These are phyloP conservation scores for Steinernema feltiae DNA, from an alignment of 1,140 invertebrate species.

Conservation along the genomic window DNA sequence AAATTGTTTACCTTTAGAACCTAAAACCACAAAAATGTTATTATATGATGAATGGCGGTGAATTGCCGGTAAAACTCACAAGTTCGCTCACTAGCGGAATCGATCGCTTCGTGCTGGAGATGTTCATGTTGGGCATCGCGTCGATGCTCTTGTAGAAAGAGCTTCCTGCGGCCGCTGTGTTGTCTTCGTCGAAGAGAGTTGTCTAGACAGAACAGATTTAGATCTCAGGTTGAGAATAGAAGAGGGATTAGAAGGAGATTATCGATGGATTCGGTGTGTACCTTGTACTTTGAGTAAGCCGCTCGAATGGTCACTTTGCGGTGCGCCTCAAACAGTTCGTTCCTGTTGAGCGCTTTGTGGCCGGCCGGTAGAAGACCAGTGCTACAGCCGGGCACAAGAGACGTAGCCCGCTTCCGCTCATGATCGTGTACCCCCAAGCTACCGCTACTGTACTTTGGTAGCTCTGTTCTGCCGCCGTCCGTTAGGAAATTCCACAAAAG, in stretches of 20 bases:
- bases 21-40: constrained; percentile 27
- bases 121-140: constrained; percentile 96
- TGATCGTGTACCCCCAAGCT: not conserved
- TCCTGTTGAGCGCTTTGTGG: not conserved
- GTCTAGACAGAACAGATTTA: constrained; percentile 45
- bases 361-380: not conserved
- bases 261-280: not conserved
- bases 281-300: constrained; percentile 26
- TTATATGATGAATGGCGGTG: constrained; percentile 12
- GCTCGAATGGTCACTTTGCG: not conserved
- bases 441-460: not conserved
- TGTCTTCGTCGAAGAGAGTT: constrained; percentile 47
- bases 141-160: constrained; percentile 99
- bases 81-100: constrained; percentile 96
- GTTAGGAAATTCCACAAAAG: constrained; percentile 31
- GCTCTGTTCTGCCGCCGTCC: constrained; percentile 16
- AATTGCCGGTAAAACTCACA: constrained; percentile 68
- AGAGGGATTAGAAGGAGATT: not conserved
- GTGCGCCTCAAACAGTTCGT: not conserved
- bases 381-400: constrained; percentile 27
- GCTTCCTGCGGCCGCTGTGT: constrained; percentile 72
- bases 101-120: constrained; percentile 75
- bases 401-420: constrained; percentile 29
- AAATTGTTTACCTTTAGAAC: constrained; percentile 33
- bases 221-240: too few relatives aligned